Evolutionary conservation across 2,113 vertebrate species (phyloP), one percentile per base, ranked within the genome.

Genomic region (Rhabdornis inornatus): DNA sequence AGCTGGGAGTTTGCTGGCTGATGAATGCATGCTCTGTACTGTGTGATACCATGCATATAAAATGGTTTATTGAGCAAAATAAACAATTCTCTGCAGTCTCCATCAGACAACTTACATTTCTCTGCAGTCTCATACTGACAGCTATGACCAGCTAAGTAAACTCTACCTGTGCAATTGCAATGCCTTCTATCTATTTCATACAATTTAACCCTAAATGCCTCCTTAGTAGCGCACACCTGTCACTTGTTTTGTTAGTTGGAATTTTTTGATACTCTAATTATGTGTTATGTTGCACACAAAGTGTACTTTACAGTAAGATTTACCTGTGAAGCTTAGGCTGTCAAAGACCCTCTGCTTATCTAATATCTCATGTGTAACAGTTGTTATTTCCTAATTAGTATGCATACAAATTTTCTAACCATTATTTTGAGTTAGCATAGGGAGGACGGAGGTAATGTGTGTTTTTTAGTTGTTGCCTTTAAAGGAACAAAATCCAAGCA

Each of bases 1-100:
- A 77, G n/a, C 33, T 76, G 30, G 20, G 68, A 86, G 18, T 55
- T 53, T 85, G 20, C 66, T 91, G 63, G 39, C 35, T 96, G 92
- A 91, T 85, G 70, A 95, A 96, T 95, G 80, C 77, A 53, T 85
- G n/a, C 66, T 78, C 75, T 72, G 61, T 59, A n/a, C 80, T 87
- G 42, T 93, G 89, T 87, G 90, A 82, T 95, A 56, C 74, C 72
- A 59, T 91, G 90, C 90, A 96, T 95, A 94, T 77, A 93, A 95
- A 96, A 95, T 85, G 75, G 63, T 83, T 95, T 97, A 92, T 92
- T 92, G 89, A 93, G 77, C 39, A 95, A 96, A 96, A 96, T 89
- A 96, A 96, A 94, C 83, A 94, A 74, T 84, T 92, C 47, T 87
- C 55, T 85, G 53, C 81, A 83, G 88, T 88, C 31, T 90, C 76